Evolutionary conservation across 92 coral and sea anemone genomes (phyloP).

Genomic region (Parazoanthus atlanticus): DNA sequence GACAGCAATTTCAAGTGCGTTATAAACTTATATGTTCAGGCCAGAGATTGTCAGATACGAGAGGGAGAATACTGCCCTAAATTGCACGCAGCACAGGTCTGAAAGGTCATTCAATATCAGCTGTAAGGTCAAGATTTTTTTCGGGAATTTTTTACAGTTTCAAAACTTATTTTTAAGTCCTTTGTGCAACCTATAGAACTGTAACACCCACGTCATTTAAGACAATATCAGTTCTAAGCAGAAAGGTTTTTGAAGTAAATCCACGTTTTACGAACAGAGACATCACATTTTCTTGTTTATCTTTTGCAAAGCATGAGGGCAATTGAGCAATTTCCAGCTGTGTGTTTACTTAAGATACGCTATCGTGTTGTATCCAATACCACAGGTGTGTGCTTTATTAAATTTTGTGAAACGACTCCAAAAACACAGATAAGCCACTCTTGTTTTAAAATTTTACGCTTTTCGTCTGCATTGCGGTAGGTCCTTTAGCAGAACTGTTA

Average conservation of each 20-base stretch:
- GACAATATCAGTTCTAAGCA: neutral
- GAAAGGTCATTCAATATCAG: neutral
- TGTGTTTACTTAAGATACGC: slow-evolving; percentile 14
- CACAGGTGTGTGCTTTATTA: slow-evolving; percentile 22
- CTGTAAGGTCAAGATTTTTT: neutral
- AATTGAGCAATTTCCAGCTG: neutral
- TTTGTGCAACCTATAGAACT: neutral
- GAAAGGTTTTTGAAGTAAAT: neutral
- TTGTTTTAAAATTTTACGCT: neutral
- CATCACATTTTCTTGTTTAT: neutral
- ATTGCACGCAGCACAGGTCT: neutral
- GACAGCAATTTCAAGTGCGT: neutral
- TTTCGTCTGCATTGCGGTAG: neutral
- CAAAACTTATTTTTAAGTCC: neutral
- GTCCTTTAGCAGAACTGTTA: neutral
- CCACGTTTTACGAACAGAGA: too few species aligned
- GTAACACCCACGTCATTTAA: neutral
- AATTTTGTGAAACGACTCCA: slow-evolving; percentile 10
- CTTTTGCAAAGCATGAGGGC: neutral
- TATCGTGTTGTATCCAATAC: neutral
- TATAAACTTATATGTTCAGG: neutral
- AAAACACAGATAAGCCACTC: neutral
- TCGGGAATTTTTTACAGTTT: too few species aligned
- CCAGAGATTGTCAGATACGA: neutral
- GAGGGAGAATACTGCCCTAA: neutral